phyloP scores from a whole-genome alignment of 2,113 vertebrate species.

The Centropus unirufus region DNA sequence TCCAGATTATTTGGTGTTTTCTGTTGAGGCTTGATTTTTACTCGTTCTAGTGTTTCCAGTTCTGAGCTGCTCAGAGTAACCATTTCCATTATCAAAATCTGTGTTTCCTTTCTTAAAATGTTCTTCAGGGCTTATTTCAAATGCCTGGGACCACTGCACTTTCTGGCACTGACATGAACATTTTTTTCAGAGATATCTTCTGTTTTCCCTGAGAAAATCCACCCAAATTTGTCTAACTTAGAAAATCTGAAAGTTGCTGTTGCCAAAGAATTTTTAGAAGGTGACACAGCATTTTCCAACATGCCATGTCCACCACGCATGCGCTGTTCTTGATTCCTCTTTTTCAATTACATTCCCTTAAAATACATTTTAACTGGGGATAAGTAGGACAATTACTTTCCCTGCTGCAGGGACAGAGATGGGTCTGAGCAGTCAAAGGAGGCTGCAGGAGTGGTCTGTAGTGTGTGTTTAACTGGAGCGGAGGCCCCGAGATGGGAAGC shows the following conservation, averaged over 20 bases:
- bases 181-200: conserved; percentile 47
- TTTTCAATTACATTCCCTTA: conserved; percentile 10
- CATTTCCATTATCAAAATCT: conserved; percentile 23
- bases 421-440: not conserved
- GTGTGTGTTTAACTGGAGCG: not conserved
- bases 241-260: conserved; percentile 44
- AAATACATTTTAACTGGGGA: not conserved
- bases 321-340: conserved; percentile 10
- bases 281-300: conserved; percentile 54
- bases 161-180: conserved; percentile 48
- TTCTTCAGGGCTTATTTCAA: conserved; percentile 38
- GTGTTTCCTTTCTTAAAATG: conserved; percentile 33
- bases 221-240: conserved; percentile 59
- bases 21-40: not conserved
- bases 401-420: not conserved
- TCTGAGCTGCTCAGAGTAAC: not conserved
- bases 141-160: conserved; percentile 46
- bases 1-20: not conserved
- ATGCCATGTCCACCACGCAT: conserved; percentile 38
- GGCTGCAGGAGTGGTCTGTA: not conserved
- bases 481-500: not conserved
- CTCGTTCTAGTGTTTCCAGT: not conserved
- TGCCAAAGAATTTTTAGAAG: conserved; percentile 69
- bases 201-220: conserved; percentile 57
- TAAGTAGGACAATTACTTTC: conserved; percentile 31